A percentile compares a stretch with the other conserved stretches of the same genome.
These are phyloP conservation scores for Microctonus hyperodae DNA, from an alignment of 2,888 invertebrate genomes.

Conservation along the genomic window DNA sequence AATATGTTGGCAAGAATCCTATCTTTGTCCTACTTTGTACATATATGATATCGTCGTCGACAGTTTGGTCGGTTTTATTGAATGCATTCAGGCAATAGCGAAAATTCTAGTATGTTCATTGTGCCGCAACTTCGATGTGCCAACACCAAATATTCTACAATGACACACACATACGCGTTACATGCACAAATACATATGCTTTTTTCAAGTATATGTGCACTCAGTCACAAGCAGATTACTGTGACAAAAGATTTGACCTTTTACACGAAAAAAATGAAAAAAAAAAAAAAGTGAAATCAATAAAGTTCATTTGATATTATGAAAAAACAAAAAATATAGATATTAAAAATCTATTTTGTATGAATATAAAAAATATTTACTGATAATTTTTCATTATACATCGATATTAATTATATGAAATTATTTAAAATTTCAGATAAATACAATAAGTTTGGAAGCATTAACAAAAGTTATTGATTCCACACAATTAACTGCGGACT, in stretches of 20 bases:
- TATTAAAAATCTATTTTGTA: constrained; percentile 1
- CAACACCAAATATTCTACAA: constrained; percentile 45
- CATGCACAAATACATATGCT: constrained; percentile 13
- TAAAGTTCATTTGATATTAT: not conserved
- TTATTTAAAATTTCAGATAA: constrained; percentile 77
- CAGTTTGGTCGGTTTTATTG: constrained; percentile 41
- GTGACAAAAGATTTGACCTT: constrained; percentile 45
- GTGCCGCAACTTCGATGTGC: constrained; percentile 41
- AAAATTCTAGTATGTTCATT: constrained; percentile 45
- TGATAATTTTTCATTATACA: constrained; percentile 3
- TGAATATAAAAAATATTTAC: not conserved
- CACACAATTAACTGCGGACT: constrained; percentile 89
- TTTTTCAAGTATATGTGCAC: constrained; percentile 15
- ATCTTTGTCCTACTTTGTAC: constrained; percentile 48
- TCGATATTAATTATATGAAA: constrained; percentile 17
- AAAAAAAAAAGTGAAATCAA: not conserved
- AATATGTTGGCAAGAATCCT: constrained; percentile 29
- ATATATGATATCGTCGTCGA: constrained; percentile 39
- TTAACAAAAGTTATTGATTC: constrained; percentile 92
- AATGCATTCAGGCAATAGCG: constrained; percentile 46
- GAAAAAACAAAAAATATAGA: not conserved
- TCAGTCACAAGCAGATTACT: constrained; percentile 37
- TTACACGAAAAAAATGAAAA: constrained; percentile 32
- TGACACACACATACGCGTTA: constrained; percentile 22
- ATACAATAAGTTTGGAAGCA: constrained; percentile 94